phyloP scores from a whole-genome alignment of 2,888 invertebrate genomes.

The Agrochola macilenta region DNA sequence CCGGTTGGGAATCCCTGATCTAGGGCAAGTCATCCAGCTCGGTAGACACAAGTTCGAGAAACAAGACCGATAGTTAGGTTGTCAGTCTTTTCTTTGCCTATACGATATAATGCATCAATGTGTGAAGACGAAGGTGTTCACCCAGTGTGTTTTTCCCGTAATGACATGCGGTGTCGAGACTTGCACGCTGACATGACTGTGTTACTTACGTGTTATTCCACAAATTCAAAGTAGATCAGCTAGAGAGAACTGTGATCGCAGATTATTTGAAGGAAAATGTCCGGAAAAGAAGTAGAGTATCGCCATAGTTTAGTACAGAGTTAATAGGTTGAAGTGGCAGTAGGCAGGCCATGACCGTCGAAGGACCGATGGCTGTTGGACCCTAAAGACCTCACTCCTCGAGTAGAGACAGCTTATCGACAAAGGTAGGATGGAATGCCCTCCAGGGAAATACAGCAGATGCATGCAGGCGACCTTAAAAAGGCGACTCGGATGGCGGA shows the following conservation, averaged over 20 bases:
- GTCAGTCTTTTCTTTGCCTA: neutral
- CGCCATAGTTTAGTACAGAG: neutral
- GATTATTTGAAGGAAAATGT: neutral
- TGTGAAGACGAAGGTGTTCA: neutral
- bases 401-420: neutral
- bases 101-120: neutral
- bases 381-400: neutral
- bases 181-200: neutral
- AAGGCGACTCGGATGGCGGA: neutral
- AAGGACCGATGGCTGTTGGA: neutral
- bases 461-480: neutral
- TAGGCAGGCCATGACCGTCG: neutral
- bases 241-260: neutral
- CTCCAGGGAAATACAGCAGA: too few species aligned
- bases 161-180: neutral
- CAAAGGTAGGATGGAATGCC: neutral
- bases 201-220: neutral
- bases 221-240: neutral
- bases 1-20: too few species aligned
- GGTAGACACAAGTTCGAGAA: neutral
- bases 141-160: neutral
- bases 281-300: neutral
- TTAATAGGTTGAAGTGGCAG: neutral
- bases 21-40: neutral
- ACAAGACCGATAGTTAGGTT: neutral